Evolutionary conservation across 2,113 vertebrate species (phyloP).

Genomic region (Aegotheles bennettii): DNA sequence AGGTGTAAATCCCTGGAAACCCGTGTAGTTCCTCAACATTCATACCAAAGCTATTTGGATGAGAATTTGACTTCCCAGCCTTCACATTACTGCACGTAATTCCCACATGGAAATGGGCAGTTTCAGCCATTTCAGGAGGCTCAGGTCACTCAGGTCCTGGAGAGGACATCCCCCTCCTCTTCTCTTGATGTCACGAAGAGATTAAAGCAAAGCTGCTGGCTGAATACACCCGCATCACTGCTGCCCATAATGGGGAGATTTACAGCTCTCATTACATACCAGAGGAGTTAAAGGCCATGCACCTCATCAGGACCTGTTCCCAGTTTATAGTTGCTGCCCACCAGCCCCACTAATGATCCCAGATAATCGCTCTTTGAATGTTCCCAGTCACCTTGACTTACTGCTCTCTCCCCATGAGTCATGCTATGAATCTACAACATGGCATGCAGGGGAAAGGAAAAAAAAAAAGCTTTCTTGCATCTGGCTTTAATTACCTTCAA

Average conservation of each 20-base stretch:
- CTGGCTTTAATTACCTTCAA: constrained; percentile 32
- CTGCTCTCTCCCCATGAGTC: background rate
- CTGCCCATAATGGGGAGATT: background rate
- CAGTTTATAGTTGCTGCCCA: background rate
- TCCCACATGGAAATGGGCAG: background rate
- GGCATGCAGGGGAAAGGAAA: background rate
- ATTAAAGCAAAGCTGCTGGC: background rate
- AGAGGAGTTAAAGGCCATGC: background rate
- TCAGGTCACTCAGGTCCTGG: background rate
- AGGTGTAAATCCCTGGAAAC: background rate
- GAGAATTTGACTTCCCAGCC: background rate
- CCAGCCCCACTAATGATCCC: background rate
- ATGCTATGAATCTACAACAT: background rate
- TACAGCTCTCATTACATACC: background rate
- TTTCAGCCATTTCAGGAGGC: background rate
- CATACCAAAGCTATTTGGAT: background rate
- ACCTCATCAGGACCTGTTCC: constrained; percentile 10
- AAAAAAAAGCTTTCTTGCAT: background rate
- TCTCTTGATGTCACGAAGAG: background rate
- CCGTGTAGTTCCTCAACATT: background rate
- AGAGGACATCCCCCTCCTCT: background rate
- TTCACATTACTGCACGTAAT: background rate
- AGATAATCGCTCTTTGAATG: background rate
- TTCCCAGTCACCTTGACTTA: constrained; percentile 1
- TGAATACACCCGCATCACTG: background rate